A percentile compares a stretch with the other conserved stretches of the same genome.
phyloP scores from a whole-genome alignment of 2,113 vertebrate species.

The Eupsittula cactorum region DNA sequence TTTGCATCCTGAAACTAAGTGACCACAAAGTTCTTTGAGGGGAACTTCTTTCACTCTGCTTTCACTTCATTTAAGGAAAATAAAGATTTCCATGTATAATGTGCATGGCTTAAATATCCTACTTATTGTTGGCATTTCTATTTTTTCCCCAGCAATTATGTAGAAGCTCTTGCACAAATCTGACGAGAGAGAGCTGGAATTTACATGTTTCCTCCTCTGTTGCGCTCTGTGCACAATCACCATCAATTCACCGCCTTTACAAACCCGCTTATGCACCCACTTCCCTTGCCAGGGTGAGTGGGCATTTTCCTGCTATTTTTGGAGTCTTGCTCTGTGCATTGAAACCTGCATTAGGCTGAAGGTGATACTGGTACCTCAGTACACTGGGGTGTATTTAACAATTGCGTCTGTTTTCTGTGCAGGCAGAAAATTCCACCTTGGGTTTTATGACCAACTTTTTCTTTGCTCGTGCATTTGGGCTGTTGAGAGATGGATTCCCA shows the following conservation, averaged over 20 bases:
- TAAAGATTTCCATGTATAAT: neutral
- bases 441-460: neutral
- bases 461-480: neutral
- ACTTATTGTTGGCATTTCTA: neutral
- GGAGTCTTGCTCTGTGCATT: neutral
- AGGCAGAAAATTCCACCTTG: neutral
- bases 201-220: neutral
- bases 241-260: neutral
- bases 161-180: slow-evolving; percentile 10
- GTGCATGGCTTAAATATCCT: slow-evolving; percentile 4
- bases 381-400: neutral
- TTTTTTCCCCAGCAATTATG: neutral
- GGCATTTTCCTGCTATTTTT: neutral
- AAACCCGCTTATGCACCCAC: neutral
- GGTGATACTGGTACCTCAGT: neutral
- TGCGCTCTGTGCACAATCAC: slow-evolving; percentile 9
- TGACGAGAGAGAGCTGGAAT: neutral
- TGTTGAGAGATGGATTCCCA: neutral
- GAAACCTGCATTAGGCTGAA: neutral
- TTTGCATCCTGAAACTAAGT: slow-evolving; percentile 16
- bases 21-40: neutral
- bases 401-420: neutral
- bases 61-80: slow-evolving; percentile 18
- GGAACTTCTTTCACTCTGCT: slow-evolving; percentile 14
- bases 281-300: neutral